These are phyloP conservation scores for Sebastes oblongus DNA, from an alignment of 2,797 vertebrate genomes.

Conservation along the genomic window DNA sequence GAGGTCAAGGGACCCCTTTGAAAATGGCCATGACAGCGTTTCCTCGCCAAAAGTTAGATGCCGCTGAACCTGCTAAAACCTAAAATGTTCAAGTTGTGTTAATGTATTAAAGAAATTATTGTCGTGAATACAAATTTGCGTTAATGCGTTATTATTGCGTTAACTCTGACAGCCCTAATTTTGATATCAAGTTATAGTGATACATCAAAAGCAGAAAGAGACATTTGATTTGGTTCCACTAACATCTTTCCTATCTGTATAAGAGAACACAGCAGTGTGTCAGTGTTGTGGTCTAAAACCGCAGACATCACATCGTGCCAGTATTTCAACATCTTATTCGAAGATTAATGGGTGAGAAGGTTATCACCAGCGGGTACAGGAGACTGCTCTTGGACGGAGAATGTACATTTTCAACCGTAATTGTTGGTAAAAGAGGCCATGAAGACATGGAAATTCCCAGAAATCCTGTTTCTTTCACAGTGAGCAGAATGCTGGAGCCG, in stretches of 20 bases:
- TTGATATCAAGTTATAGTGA: neutral
- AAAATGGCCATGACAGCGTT: too few species aligned
- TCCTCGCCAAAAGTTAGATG: too few species aligned
- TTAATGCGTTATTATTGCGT: too few species aligned
- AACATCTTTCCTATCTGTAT: slow-evolving; percentile 5
- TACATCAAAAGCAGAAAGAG: neutral
- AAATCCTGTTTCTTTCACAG: slow-evolving; percentile 61
- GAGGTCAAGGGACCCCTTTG: too few species aligned
- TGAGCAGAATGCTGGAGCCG: slow-evolving; percentile 64
- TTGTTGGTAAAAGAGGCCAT: slow-evolving; percentile 44
- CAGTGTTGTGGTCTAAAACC: slow-evolving; percentile 18
- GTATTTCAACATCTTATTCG: slow-evolving; percentile 4
- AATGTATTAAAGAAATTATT: too few species aligned
- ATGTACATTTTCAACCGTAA: slow-evolving; percentile 39
- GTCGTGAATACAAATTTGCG: too few species aligned
- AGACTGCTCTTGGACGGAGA: slow-evolving; percentile 42
- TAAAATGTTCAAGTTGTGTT: too few species aligned
- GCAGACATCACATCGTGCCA: slow-evolving; percentile 50
- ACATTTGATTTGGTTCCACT: slow-evolving; percentile 13
- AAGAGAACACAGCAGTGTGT: slow-evolving; percentile 1
- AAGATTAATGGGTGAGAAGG: slow-evolving; percentile 51
- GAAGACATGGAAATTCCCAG: slow-evolving; percentile 62
- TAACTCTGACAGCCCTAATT: too few species aligned
- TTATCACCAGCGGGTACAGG: slow-evolving; percentile 45
- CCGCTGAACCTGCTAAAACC: too few species aligned